Evolutionary conservation across 2,113 vertebrate species (phyloP).

Genomic region (Synodontis membranacea): DNA sequence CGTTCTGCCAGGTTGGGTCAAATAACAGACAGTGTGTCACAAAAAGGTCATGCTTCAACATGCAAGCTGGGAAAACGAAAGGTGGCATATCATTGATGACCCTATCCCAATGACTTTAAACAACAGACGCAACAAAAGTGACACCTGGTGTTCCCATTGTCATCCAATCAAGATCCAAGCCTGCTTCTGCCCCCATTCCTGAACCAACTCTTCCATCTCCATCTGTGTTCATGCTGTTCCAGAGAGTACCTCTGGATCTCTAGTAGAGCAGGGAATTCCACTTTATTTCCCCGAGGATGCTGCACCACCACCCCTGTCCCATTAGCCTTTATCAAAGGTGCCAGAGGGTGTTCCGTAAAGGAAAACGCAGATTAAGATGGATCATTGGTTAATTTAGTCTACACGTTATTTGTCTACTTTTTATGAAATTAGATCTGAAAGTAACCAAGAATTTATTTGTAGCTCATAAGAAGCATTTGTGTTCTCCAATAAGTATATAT

Average conservation of each 20-base stretch:
- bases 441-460: background rate
- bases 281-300: constrained; percentile 2
- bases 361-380: background rate
- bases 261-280: background rate
- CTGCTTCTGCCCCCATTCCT: background rate
- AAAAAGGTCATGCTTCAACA: background rate
- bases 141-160: constrained; percentile 1
- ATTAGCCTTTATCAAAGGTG: background rate
- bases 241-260: background rate
- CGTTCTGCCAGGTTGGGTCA: background rate
- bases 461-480: too few relatives aligned
- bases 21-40: background rate
- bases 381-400: background rate
- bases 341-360: background rate
- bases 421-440: background rate
- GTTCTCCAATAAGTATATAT: background rate
- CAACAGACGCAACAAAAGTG: background rate
- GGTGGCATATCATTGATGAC: background rate
- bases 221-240: background rate
- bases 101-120: constrained; percentile 1
- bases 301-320: background rate
- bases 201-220: background rate
- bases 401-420: background rate
- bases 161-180: background rate
- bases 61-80: background rate